A percentile compares a stretch with the other conserved stretches of the same genome.
phyloP scores from a whole-genome alignment of 1,140 invertebrate genomes.

The Brachionus angularis region DNA sequence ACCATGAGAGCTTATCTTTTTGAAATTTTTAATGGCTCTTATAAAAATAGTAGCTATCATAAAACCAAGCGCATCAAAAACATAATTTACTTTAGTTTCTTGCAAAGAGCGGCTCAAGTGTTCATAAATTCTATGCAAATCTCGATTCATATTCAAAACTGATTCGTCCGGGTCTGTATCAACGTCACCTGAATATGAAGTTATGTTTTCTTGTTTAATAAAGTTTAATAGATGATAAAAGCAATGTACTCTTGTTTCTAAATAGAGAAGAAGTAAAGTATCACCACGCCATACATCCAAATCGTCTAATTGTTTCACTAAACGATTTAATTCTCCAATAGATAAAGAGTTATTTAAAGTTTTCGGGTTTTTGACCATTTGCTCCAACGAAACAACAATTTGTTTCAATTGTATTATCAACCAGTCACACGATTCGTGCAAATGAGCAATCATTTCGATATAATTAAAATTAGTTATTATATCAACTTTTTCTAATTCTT shows the following conservation, averaged over 20 bases:
- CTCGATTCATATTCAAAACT: constrained; percentile 10
- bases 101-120: constrained; percentile 20
- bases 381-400: constrained; percentile 17
- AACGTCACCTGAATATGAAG: constrained; percentile 38
- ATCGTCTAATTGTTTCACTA: constrained; percentile 12
- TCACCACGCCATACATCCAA: constrained; percentile 33
- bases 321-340: constrained; percentile 3
- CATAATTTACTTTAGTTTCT: constrained; percentile 13
- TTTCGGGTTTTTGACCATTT: constrained; percentile 39
- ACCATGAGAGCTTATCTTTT: constrained; percentile 23
- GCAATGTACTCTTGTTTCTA: constrained; percentile 35
- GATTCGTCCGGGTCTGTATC: constrained; percentile 39
- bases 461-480: constrained; percentile 42
- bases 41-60: constrained; percentile 39
- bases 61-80: constrained; percentile 32
- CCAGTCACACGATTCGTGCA: constrained; percentile 40
- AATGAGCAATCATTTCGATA: constrained; percentile 29
- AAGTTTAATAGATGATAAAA: constrained; percentile 38
- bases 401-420: constrained; percentile 31
- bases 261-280: constrained; percentile 24
- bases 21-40: constrained; percentile 10
- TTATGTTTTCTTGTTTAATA: constrained; percentile 7
- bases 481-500: constrained; percentile 26
- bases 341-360: constrained; percentile 28
- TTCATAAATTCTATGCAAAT: constrained; percentile 28